Evolutionary conservation across 2,888 invertebrate genomes (phyloP).

Genomic region (Caenorhabditis sinica): DNA sequence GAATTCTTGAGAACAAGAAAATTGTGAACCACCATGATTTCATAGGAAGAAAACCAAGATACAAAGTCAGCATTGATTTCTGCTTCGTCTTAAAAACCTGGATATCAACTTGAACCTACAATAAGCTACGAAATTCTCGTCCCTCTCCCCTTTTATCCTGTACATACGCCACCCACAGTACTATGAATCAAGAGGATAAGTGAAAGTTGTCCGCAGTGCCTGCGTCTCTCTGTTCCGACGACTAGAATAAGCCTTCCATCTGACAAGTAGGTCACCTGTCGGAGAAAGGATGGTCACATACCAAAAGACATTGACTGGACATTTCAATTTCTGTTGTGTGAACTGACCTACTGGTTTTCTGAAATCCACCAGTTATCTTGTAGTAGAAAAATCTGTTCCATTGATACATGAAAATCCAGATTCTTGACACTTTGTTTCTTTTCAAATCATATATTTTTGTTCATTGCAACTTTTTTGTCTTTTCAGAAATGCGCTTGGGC

Average conservation of each 20-base stretch:
- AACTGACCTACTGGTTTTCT: neutral
- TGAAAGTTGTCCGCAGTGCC: constrained; percentile 20
- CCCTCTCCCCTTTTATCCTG: neutral
- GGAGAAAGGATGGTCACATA: constrained; percentile 21
- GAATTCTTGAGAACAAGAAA: no score
- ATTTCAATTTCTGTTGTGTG: neutral
- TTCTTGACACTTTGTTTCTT: neutral
- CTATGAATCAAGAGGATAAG: neutral
- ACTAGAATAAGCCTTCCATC: neutral
- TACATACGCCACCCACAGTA: constrained; percentile 8
- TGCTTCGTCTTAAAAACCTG: neutral
- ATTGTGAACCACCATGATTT: no score
- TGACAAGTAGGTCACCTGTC: constrained; percentile 29
- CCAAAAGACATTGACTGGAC: constrained; percentile 3
- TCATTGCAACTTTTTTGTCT: neutral
- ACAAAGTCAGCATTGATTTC: no score
- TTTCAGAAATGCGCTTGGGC: constrained; percentile 28
- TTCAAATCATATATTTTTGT: neutral
- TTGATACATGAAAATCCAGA: no score
- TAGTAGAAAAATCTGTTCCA: no score
- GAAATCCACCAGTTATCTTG: no score
- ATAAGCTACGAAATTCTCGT: neutral
- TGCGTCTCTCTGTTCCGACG: constrained; percentile 10
- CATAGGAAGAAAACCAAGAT: no score
- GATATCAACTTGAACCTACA: no score